These are phyloP conservation scores for Anoplius nigerrimus DNA, from an alignment of 2,888 invertebrate species.

Conservation along the genomic window DNA sequence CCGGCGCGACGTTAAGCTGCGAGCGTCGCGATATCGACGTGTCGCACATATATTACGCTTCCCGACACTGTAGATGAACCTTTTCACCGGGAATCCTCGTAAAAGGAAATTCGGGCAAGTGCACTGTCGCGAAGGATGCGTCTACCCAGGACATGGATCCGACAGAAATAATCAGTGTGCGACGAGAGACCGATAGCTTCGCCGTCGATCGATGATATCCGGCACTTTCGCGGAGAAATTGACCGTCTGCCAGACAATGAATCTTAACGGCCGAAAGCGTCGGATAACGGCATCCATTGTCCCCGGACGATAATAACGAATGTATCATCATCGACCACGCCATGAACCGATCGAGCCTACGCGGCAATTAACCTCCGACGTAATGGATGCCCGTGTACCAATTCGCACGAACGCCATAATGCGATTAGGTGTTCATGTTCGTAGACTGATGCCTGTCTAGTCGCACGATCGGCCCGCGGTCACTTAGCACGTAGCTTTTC, in stretches of 20 bases:
- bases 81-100: too few species aligned
- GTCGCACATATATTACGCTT: too few species aligned
- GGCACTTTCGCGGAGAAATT: slow-evolving; percentile 42
- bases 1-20: too few species aligned
- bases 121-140: too few species aligned
- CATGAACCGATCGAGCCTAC: slow-evolving; percentile 29
- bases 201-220: slow-evolving; percentile 48
- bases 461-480: background rate
- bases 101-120: too few species aligned
- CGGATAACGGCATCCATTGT: slow-evolving; percentile 41
- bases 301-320: background rate
- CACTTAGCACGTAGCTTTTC: too few species aligned
- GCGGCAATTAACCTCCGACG: slow-evolving; percentile 37
- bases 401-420: background rate
- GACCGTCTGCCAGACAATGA: slow-evolving; percentile 55
- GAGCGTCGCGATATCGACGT: too few species aligned
- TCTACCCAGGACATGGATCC: too few species aligned
- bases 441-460: background rate
- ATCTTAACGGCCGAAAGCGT: slow-evolving; percentile 44
- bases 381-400: background rate
- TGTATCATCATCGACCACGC: too few species aligned
- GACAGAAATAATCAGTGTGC: slow-evolving; percentile 17
- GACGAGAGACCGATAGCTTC: slow-evolving; percentile 42
- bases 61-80: too few species aligned
- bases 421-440: background rate